Percentiles rank a stretch among this genome's conserved stretches.
Conservation (phyloP, 2,888 invertebrate genomes). For the Pheosia gnoma region DNA sequence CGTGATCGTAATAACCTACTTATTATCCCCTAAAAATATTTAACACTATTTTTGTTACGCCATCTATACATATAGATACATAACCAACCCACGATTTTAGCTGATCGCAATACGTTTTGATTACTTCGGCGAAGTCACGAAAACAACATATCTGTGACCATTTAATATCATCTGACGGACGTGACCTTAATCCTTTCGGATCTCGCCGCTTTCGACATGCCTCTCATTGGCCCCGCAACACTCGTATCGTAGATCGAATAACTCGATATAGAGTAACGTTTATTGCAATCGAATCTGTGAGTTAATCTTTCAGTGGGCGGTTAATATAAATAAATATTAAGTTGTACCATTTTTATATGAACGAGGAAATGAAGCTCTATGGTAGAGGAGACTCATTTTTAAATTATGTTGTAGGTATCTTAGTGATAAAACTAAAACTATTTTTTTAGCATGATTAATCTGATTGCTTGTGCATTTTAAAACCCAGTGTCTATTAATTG, state of each 20-base stretch:
- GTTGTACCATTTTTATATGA: not conserved
- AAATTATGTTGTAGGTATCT: too few species aligned
- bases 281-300: constrained; percentile 1
- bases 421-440: too few species aligned
- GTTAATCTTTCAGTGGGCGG: constrained; percentile 4
- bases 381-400: too few species aligned
- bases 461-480: too few species aligned
- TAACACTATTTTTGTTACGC: too few species aligned
- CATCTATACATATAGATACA: too few species aligned
- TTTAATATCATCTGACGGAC: constrained; percentile 71
- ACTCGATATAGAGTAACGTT: constrained; percentile 7
- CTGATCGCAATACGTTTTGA: constrained; percentile 23
- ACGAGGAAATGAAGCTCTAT: not conserved
- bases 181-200: constrained; percentile 70
- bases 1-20: too few species aligned
- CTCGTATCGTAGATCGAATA: constrained; percentile 28
- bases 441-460: too few species aligned
- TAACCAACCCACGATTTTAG: constrained; percentile 20
- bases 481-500: too few species aligned
- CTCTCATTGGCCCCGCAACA: constrained; percentile 16
- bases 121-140: constrained; percentile 62
- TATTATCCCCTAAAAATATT: too few species aligned
- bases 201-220: constrained; percentile 42
- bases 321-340: not conserved
- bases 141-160: constrained; percentile 66